Base-by-base conservation (phyloP, 2,797 vertebrate genomes). In the Aulostomus chinensis region DNA sequence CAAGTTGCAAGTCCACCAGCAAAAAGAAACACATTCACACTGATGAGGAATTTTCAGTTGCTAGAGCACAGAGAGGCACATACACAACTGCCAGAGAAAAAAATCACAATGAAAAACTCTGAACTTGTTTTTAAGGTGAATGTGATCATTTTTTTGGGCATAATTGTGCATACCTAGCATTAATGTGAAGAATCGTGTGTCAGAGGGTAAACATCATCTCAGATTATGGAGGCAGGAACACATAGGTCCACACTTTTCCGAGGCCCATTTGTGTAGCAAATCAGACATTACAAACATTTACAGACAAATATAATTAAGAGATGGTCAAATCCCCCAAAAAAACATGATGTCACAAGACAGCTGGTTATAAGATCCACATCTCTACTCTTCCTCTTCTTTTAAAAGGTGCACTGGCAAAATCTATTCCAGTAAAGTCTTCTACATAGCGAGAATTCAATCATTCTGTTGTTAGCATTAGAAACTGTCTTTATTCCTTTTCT, bases 111-210 rank as follows among this genome's bases (percentile, higher is more conserved):
- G 6, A 21, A 6, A 21, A n/a, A n/a, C n/a, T n/a, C n/a, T n/a
- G n/a, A n/a, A n/a, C n/a, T n/a, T n/a, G n/a, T n/a, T n/a, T n/a
- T n/a, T n/a, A n/a, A n/a, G n/a, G n/a, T n/a, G n/a, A n/a, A n/a
- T n/a, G n/a, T 21, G 20, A 3, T 21, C 21, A 47, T 54, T 66
- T 42, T 47, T 47, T 48, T 56, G 20, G 43, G n/a, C n/a, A 63
- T 68, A 54, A 52, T 58, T 61, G 40, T 66, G 29, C 41, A 39
- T 31, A 17, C 24, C 15, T 38, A 54, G 46, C 36, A 53, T 65
- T 38, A 68, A 49, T 18, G 50, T 66, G 64, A 78, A 56, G 53
- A 68, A 74, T 48, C 39, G 41, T 35, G 45, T 68, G 68, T 72
- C 52, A 69, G 37, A 38, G 63, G n/a, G n/a, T n/a, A n/a, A n/a